Evolutionary conservation across 2,113 vertebrate genomes (phyloP), one percentile per base, ranked within the genome.

Genomic region (Tachuris rubrigastra): DNA sequence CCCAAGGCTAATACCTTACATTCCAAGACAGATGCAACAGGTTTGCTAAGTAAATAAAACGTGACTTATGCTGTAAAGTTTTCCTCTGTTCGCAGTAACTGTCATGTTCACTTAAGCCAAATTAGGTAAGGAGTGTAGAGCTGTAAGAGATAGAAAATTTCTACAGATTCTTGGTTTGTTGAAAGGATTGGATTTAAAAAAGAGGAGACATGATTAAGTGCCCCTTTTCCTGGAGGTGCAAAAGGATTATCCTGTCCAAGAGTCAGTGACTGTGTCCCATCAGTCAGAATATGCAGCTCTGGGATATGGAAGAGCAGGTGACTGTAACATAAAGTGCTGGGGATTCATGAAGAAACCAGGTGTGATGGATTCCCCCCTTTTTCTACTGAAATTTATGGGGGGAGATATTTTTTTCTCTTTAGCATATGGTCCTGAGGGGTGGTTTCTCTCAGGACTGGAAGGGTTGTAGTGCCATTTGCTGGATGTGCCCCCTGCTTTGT

Each of bases 321-420:
- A 44, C 42, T 24, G 19, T 16, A 27, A n/a, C 8, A 16, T 39
- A 1, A n/a, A 42, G 33, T 35, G 44, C 25, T 76, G 33, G 35
- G 25, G 14, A 42, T 41, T 28, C 23, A 37, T 22, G 22, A 62
- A 20, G 25, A 71, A 75, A n/a, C 16, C 14, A 28, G 10, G 4
- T 24, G 9, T 31, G 25, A 30, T 53, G 39, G 35, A 39, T 87
- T 82, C 88, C 4, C 4, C 14, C 20, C 15, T 33, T 59, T 58
- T 53, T 47, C 39, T 39, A 31, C 3, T 5, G 20, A 44, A 62
- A 47, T 8, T 11, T 52, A 15, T 0, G 0, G 1, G 6, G 5
- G 12, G 7, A 37, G 49, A 41, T 28, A 50, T 21, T 65, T 24
- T 47, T 78, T 89, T 77, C 21, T 58, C 5, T 63, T 89, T 78